A percentile compares a stretch with the other conserved stretches of the same genome.
These are phyloP conservation scores for Chaetogeoica ovagalla DNA, from an alignment of 2,888 invertebrate genomes.

Conservation along the genomic window DNA sequence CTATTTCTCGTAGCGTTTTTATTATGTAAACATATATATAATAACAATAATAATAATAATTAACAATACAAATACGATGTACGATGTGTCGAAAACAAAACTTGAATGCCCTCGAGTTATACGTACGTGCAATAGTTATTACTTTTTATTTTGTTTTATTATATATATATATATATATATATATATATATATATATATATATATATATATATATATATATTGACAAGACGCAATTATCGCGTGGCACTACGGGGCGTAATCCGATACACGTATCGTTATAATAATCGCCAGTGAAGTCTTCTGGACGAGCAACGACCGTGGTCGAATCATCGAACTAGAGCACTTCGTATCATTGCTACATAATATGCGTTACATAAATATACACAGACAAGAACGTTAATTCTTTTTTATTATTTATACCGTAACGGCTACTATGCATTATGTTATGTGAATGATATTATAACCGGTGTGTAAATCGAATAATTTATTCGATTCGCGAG, in stretches of 20 bases:
- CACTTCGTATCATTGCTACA: too few relatives aligned
- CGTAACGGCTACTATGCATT: too few relatives aligned
- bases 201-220: neutral
- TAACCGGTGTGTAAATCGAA: too few relatives aligned
- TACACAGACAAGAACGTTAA: too few relatives aligned
- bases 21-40: slow-evolving; percentile 22
- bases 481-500: too few relatives aligned
- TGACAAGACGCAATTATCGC: slow-evolving; percentile 24
- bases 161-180: neutral
- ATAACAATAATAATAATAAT: too few relatives aligned
- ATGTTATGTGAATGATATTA: too few relatives aligned
- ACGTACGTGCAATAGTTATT: neutral
- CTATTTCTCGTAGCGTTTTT: neutral
- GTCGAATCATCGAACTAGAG: neutral
- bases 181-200: neutral
- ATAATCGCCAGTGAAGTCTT: neutral
- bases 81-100: slow-evolving; percentile 19
- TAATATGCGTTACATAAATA: too few relatives aligned
- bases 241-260: slow-evolving; percentile 26
- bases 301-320: neutral
- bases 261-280: neutral
- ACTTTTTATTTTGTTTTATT: slow-evolving; percentile 19
- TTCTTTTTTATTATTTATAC: too few relatives aligned
- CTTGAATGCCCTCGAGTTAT: slow-evolving; percentile 24
- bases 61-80: neutral